A percentile compares a stretch with the other conserved stretches of the same genome.
Conservation (phyloP, 2,888 invertebrate species). For the Agelastica alni region DNA sequence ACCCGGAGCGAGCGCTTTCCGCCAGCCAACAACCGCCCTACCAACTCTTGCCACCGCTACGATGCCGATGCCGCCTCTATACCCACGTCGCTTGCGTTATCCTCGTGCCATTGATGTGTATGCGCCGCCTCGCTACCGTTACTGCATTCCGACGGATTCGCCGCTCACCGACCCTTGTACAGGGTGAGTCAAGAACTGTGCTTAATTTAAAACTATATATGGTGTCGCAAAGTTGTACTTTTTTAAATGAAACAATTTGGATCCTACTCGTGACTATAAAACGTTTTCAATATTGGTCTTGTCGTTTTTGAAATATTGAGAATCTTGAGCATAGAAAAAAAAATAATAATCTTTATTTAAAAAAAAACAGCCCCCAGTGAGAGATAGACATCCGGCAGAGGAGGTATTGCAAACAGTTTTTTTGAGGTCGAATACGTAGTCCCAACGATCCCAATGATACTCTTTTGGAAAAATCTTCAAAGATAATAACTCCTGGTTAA, state of each 20-base stretch:
- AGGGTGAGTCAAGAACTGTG: too few relatives aligned
- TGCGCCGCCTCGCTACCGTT: conserved; percentile 1
- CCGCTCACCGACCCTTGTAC: neutral
- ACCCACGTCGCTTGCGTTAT: conserved; percentile 6
- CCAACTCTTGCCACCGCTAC: conserved; percentile 41
- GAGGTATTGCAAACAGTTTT: too few relatives aligned
- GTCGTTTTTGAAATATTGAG: neutral
- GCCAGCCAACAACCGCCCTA: conserved; percentile 54
- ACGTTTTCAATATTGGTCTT: neutral
- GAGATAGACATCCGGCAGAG: too few relatives aligned
- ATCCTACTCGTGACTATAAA: too few relatives aligned
- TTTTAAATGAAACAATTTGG: too few relatives aligned
- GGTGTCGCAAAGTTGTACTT: too few relatives aligned
- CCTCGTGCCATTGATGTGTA: neutral
- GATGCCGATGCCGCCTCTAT: conserved; percentile 5
- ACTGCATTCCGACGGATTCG: conserved; percentile 4
- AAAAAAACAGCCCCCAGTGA: neutral
- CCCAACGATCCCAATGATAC: too few relatives aligned
- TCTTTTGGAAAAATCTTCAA: too few relatives aligned
- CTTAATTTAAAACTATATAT: too few relatives aligned
- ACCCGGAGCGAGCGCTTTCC: conserved; percentile 57
- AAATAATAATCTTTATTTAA: neutral
- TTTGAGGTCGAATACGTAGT: too few relatives aligned
- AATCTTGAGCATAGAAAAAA: too few relatives aligned
- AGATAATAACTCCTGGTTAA: too few relatives aligned